Base-by-base conservation (phyloP, 2,797 vertebrate species). In the Philypnodon macrostomus region DNA sequence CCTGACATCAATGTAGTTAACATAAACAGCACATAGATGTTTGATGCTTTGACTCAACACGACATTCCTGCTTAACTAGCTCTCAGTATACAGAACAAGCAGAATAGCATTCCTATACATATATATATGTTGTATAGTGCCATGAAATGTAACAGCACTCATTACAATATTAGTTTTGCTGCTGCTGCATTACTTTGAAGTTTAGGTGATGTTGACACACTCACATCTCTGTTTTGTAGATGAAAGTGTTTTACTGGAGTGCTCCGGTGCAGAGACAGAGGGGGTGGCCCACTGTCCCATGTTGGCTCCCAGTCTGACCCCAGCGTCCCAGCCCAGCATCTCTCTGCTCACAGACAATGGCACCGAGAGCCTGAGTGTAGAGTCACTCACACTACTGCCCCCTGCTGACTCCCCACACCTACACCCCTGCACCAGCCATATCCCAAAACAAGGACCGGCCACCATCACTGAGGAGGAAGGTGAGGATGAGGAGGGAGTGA, bases 281-380 rank as follows among this genome's bases (percentile, higher is more conserved):
- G 81, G 74, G 12, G 71, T 45, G 32, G 70, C 72, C 24, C 83
- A 90, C 16, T 75, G 80, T 4, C 74, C 77, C 0, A 80, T 85
- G 37, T 71, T 97, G 71, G 93, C 95, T 5, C 97, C 97, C n/a
- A 98, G 96, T 85, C 91, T 99, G 70, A 93, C 92, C 44, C 96
- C 95, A 0, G 88, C 95, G 1, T 91, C 90, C 51, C 97, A 99
- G 85, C 97, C 97, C 70, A 92, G 91, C 19, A 95, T 98, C 85
- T 99, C 97, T 17, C 88, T 98, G 49, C 88, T 99, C 60, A 94
- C 91, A 0, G 91, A 93, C 58, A 88, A 88, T 73, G 70, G 14
- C 29, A 65, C 91, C 0, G 94, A 97, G 51, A 31, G 90, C 0
- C 85, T 95, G 29, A 96, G 94, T 0, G 89, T 93, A 14, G 96